Percentiles rank a stretch among this genome's conserved stretches.
Conservation (phyloP, 2,113 vertebrate genomes). For the Sinocyclocheilus rhinocerous region DNA sequence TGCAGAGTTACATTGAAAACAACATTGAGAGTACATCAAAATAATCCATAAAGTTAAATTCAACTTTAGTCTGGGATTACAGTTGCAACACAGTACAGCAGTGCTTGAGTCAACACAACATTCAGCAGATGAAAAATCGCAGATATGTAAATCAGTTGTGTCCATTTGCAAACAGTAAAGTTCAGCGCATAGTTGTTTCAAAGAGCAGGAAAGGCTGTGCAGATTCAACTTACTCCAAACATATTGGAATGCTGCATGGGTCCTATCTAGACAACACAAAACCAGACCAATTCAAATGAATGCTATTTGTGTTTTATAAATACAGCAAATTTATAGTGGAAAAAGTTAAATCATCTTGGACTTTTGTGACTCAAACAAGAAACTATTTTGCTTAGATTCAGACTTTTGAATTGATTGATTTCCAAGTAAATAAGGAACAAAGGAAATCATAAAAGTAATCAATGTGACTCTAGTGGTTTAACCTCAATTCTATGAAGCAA, state of each 20-base stretch:
- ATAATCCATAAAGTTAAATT: not conserved
- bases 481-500: too few relatives aligned
- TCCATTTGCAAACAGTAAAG: not conserved
- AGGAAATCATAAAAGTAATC: too few relatives aligned
- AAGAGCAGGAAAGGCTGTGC: not conserved
- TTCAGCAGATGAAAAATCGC: not conserved
- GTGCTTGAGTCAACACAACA: not conserved
- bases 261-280: not conserved
- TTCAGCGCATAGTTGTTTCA: not conserved
- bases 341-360: too few relatives aligned
- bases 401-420: too few relatives aligned
- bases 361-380: too few relatives aligned
- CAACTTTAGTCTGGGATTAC: not conserved
- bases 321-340: too few relatives aligned
- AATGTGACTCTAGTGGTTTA: too few relatives aligned
- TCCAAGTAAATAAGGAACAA: too few relatives aligned
- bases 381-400: too few relatives aligned
- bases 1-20: too few relatives aligned
- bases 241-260: not conserved
- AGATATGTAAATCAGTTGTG: not conserved
- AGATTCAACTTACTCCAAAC: not conserved
- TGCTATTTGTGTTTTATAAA: not conserved
- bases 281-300: not conserved
- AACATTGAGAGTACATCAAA: not conserved
- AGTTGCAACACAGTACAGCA: not conserved